These are phyloP conservation scores for Anguilla japonica DNA, from an alignment of 2,113 vertebrate species.

Conservation along the genomic window DNA sequence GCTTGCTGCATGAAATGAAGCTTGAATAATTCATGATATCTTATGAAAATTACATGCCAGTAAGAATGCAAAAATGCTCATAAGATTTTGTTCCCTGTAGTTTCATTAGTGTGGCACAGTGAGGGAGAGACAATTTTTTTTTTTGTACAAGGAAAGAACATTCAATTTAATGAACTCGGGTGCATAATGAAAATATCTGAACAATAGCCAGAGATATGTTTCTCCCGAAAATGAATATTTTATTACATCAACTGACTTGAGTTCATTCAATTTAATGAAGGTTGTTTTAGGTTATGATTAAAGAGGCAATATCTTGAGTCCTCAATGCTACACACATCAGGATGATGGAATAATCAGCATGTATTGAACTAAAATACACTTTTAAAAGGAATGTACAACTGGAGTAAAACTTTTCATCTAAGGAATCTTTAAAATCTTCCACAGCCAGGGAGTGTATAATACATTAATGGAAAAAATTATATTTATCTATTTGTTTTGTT, in stretches of 20 bases:
- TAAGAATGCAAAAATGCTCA: conserved; percentile 8
- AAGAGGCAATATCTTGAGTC: background rate
- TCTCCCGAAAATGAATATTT: conserved; percentile 12
- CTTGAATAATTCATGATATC: conserved; percentile 12
- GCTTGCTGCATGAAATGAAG: conserved; percentile 10
- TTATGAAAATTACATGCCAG: conserved; percentile 15
- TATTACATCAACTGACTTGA: conserved; percentile 1
- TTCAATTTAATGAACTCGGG: conserved; percentile 10
- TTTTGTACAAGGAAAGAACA: conserved; percentile 4
- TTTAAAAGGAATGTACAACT: background rate
- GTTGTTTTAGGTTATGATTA: conserved; percentile 6
- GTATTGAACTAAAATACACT: background rate
- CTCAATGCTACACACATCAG: background rate
- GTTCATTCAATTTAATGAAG: background rate
- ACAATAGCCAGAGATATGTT: conserved; percentile 13
- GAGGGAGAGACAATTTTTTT: background rate
- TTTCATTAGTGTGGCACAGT: conserved; percentile 1
- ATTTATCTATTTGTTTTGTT: background rate
- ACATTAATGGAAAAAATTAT: background rate
- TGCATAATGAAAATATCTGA: conserved; percentile 13
- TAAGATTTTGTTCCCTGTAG: conserved; percentile 3
- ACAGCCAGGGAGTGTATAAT: background rate
- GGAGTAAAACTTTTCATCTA: background rate
- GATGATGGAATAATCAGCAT: conserved; percentile 7
- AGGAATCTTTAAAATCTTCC: too few species aligned